phyloP scores from a whole-genome alignment of 2,113 vertebrate genomes.

The Pithys albifrons region DNA sequence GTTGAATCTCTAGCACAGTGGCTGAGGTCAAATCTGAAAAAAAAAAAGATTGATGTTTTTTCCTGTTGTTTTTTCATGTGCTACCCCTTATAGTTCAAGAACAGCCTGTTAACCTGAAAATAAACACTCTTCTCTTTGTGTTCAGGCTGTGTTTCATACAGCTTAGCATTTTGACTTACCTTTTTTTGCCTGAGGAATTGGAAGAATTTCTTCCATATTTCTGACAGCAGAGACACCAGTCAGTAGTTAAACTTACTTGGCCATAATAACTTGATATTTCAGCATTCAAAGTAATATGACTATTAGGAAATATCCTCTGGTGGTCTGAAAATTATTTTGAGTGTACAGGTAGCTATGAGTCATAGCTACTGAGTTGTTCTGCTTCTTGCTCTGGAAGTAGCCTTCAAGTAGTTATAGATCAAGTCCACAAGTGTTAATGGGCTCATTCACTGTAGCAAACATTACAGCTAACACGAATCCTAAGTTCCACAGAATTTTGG shows the following conservation, averaged over 20 bases:
- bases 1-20: background rate
- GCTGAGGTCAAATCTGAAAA: background rate
- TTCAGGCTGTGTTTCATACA: background rate
- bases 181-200: background rate
- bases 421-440: background rate
- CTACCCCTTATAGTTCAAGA: background rate
- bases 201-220: background rate
- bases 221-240: background rate
- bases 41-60: background rate
- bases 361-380: background rate
- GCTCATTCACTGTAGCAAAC: background rate
- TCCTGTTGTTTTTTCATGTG: background rate
- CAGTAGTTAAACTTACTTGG: background rate
- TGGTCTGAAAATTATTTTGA: background rate
- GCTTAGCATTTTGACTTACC: background rate
- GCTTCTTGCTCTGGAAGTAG: background rate
- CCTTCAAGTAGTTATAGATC: background rate
- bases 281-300: background rate
- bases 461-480: background rate
- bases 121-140: background rate
- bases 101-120: background rate
- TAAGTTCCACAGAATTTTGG: background rate
- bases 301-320: background rate
- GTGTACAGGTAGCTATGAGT: background rate
- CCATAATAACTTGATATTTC: background rate